Conservation (phyloP, 2,797 vertebrate species). For the Peromyscus attwateri region DNA sequence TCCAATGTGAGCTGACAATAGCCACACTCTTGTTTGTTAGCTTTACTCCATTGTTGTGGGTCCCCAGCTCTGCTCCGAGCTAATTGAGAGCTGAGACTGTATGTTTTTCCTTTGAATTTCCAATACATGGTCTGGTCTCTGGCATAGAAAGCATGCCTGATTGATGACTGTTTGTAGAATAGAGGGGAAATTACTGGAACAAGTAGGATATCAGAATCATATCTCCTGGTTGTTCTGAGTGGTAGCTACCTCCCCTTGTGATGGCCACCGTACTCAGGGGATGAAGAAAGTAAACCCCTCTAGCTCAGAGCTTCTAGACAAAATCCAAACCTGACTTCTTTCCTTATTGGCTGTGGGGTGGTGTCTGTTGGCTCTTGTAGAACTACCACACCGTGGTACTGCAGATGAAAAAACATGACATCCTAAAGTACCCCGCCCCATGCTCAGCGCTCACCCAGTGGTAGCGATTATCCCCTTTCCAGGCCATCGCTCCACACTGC, state of each 20-base stretch:
- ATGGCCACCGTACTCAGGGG: background rate
- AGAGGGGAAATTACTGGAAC: background rate
- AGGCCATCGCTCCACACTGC: background rate
- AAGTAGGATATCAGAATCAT: background rate
- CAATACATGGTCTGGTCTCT: background rate
- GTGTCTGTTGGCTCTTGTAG: background rate
- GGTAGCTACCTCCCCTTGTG: background rate
- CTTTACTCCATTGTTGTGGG: background rate
- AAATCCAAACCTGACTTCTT: conserved; percentile 9
- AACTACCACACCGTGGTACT: background rate
- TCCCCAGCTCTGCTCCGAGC: background rate
- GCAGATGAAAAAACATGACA: background rate
- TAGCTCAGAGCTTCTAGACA: background rate
- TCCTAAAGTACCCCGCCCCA: background rate
- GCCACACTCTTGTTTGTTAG: background rate
- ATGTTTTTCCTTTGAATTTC: conserved; percentile 33
- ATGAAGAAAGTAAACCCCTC: background rate
- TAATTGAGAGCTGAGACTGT: background rate
- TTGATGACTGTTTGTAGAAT: conserved; percentile 27
- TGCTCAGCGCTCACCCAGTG: background rate
- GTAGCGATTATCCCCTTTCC: background rate
- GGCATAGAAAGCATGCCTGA: background rate
- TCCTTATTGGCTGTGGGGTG: background rate
- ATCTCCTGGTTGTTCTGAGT: background rate
- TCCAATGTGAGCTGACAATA: conserved; percentile 28